Conservation (phyloP, 2,113 vertebrate genomes). For the Shinisaurus crocodilurus region DNA sequence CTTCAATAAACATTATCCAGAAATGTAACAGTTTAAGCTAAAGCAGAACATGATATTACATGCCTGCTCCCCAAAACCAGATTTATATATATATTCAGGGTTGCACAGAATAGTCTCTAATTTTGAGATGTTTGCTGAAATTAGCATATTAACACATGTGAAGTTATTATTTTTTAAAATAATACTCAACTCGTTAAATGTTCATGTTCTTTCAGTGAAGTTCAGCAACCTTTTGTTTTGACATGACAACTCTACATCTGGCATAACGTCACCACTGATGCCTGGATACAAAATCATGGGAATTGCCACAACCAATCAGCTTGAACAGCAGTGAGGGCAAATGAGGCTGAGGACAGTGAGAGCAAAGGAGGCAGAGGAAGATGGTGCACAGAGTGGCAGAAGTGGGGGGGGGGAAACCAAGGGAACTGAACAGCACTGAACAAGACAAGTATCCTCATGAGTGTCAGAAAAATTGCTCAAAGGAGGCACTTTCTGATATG, state of each 20-base stretch:
- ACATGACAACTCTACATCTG: neutral
- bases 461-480: neutral
- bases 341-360: neutral
- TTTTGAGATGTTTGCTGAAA: neutral
- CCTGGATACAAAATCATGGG: neutral
- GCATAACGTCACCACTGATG: neutral
- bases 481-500: neutral
- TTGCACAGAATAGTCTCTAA: neutral
- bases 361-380: neutral
- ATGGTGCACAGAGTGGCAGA: neutral
- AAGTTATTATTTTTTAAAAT: neutral
- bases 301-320: neutral
- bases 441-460: neutral
- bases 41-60: too few species aligned
- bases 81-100: neutral
- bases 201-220: neutral
- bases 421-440: accelerated
- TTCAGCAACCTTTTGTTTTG: neutral
- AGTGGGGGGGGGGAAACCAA: too few species aligned
- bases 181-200: neutral
- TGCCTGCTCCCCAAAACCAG: neutral
- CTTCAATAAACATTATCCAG: too few species aligned
- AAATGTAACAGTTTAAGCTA: neutral
- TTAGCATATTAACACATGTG: neutral
- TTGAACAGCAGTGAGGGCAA: neutral